Base-by-base conservation (phyloP, 2,797 vertebrate genomes). In the Columba guinea region DNA sequence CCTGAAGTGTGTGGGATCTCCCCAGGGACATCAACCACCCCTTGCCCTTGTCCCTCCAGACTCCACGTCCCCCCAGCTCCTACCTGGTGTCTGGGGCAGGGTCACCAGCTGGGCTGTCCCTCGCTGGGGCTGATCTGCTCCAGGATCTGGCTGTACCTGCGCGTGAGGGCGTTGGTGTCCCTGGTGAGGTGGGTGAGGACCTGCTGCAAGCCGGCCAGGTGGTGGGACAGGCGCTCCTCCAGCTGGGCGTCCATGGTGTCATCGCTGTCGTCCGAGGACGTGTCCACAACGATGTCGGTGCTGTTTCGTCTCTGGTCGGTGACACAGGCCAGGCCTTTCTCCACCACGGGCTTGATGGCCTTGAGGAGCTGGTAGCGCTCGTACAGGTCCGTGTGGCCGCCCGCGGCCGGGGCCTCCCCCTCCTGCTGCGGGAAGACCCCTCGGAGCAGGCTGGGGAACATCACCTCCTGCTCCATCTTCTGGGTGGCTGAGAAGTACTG, bases 401-500 rank as follows among this genome's bases (percentile, higher is more conserved):
- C 96, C 49, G 96, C 95, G 1, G 92, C 87, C 13, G 96, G 35
- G 10, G 63, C 84, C 0, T 86, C 65, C 41, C 96, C 96, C 51
- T 65, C 53, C 0, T 14, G 52, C 6, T 30, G 97, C 0, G 95
- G 93, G 16, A 97, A 98, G 60, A 99, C 96, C 1, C 99, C 99
- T 63, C 97, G 95, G 35, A 99, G 98, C 48, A 99, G 98, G 96
- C 98, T 99, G 28, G 99, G 99, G 80, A 99, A 97, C 97, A 99
- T 98, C 48, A 99, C 87, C 34, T 98, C 98, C 90, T 98, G 98
- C 96, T 99, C 99, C 99, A 99, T 99, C 96, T 98, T 97, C 4
- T 89, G 96, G 7, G 98, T 98, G 0, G 97, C 97, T 0, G 98
- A 97, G 32, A 97, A 98, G 97, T 99, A 99, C 73, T 94, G 94